These are phyloP conservation scores for Oncorhynchus tshawytscha DNA, from an alignment of 2,113 vertebrate species.

Conservation along the genomic window DNA sequence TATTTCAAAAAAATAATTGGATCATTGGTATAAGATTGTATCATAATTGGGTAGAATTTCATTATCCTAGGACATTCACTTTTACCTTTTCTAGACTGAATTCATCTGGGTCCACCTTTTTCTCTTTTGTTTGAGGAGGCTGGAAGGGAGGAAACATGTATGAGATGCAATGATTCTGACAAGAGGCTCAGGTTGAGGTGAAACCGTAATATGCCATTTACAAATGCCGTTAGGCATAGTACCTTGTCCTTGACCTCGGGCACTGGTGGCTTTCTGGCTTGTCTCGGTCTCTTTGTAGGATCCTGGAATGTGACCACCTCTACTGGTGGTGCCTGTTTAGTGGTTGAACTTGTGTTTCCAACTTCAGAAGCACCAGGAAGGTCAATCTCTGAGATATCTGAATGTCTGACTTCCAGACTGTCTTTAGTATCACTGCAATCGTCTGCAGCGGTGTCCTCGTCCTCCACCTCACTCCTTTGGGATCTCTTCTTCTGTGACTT, in stretches of 20 bases:
- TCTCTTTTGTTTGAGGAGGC: too few relatives aligned
- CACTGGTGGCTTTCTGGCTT: slow-evolving; percentile 5
- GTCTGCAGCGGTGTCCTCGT: slow-evolving; percentile 4
- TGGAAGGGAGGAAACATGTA: too few relatives aligned
- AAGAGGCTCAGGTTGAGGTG: too few relatives aligned
- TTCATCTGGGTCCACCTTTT: too few relatives aligned
- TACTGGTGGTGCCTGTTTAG: slow-evolving; percentile 33
- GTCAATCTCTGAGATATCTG: background rate
- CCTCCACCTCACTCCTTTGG: slow-evolving; percentile 41
- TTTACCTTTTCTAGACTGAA: too few relatives aligned
- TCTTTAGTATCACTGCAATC: slow-evolving; percentile 9
- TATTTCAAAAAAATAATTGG: too few relatives aligned
- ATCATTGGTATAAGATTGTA: too few relatives aligned
- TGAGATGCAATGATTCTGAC: too few relatives aligned
- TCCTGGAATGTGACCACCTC: slow-evolving; percentile 79
- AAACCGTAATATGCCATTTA: too few relatives aligned
- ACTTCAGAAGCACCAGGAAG: background rate
- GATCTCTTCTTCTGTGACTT: slow-evolving; percentile 47
- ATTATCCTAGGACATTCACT: too few relatives aligned
- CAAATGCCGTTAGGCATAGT: background rate
- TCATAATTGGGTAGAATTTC: too few relatives aligned
- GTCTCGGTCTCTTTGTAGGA: slow-evolving; percentile 66
- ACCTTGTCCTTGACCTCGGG: background rate
- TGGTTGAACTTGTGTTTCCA: background rate
- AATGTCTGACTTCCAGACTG: background rate